Evolutionary conservation across 1,140 invertebrate genomes (phyloP).

Genomic region (Ptiloglossa arizonensis): DNA sequence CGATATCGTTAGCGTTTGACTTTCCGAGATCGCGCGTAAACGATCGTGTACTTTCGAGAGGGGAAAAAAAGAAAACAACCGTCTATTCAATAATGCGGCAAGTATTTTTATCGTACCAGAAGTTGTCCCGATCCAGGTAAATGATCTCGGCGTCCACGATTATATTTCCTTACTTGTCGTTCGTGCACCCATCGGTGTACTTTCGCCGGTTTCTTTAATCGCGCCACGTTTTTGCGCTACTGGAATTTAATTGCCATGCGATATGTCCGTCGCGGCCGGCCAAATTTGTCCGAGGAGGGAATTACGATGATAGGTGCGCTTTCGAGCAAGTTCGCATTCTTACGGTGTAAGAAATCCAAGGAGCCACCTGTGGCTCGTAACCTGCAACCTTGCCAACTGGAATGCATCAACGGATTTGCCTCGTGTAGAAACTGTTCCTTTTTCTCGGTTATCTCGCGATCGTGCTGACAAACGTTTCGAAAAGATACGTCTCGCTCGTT

Average conservation of each 20-base stretch:
- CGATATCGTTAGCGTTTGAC: conserved; percentile 24
- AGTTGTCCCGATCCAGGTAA: conserved; percentile 51
- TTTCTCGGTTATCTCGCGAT: not conserved
- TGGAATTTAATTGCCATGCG: conserved; percentile 57
- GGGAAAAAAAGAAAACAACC: no score
- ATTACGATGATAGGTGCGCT: conserved; percentile 40
- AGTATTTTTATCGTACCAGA: conserved; percentile 58
- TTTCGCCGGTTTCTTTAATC: conserved; percentile 67
- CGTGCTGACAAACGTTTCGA: not conserved
- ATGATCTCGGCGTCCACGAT: conserved; percentile 43
- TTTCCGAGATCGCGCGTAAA: not conserved
- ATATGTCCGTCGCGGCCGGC: conserved; percentile 50
- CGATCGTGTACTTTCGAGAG: conserved; percentile 3
- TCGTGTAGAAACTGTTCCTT: conserved; percentile 16
- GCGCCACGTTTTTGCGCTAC: conserved; percentile 21
- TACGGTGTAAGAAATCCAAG: conserved; percentile 45
- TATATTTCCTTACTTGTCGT: conserved; percentile 59
- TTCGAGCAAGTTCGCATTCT: conserved; percentile 53
- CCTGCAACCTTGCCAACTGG: conserved; percentile 32
- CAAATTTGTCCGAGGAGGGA: conserved; percentile 59
- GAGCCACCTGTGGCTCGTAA: conserved; percentile 32
- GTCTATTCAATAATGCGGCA: conserved; percentile 37
- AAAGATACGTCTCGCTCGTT: not conserved
- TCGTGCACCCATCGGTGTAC: conserved; percentile 48
- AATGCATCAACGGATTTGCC: conserved; percentile 47